Percentiles rank a stretch among this genome's conserved stretches.
phyloP scores from a whole-genome alignment of 2,888 invertebrate species.

The Agrochola lota region DNA sequence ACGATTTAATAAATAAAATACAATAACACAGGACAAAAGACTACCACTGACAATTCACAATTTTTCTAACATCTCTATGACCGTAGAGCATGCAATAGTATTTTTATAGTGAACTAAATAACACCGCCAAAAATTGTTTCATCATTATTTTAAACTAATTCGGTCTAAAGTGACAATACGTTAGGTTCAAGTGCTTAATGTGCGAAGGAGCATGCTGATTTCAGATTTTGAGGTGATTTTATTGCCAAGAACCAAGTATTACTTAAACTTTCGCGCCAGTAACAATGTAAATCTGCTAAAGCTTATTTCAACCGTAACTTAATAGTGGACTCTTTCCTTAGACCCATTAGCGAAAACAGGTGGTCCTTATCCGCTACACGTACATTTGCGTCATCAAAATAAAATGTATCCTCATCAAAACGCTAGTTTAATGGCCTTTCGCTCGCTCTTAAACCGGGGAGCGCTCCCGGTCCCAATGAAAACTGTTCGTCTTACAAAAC shows the following conservation, averaged over 20 bases:
- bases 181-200: neutral
- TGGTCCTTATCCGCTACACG: conserved; percentile 1
- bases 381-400: conserved; percentile 27
- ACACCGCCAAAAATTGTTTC: neutral
- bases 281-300: conserved; percentile 10
- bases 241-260: neutral
- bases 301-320: conserved; percentile 6
- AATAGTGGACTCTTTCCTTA: conserved; percentile 4
- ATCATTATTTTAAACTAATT: neutral
- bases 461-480: conserved; percentile 58
- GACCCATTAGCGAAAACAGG: conserved; percentile 30
- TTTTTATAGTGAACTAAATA: conserved; percentile 30
- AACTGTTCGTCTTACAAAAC: conserved; percentile 69
- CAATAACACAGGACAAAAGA: conserved; percentile 39
- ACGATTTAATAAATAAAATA: conserved; percentile 46
- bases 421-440: conserved; percentile 35
- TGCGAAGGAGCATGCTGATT: neutral
- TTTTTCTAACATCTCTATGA: conserved; percentile 25
- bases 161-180: neutral
- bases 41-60: conserved; percentile 23
- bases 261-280: neutral
- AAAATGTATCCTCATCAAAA: conserved; percentile 45
- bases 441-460: conserved; percentile 42
- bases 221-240: neutral
- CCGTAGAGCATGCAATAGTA: conserved; percentile 27